Evolutionary conservation across 2,888 invertebrate genomes (phyloP).

Genomic region (Drosophila vallismaia): DNA sequence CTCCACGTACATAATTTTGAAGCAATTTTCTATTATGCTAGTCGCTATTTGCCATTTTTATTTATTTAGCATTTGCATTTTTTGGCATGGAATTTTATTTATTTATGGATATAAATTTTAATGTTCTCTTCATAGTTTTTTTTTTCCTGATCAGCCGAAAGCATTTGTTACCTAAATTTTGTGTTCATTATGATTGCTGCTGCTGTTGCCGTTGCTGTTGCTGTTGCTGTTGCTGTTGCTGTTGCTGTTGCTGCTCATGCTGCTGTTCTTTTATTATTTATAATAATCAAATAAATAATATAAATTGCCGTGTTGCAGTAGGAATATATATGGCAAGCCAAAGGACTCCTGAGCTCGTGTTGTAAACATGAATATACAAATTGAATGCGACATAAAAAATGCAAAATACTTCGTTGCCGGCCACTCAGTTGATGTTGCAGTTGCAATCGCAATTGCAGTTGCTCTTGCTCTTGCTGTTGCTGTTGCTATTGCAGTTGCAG

Average conservation of each 20-base stretch:
- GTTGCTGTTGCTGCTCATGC: no score
- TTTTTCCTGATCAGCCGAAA: background rate
- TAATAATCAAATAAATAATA: slow-evolving; percentile 40
- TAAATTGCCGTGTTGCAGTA: slow-evolving; percentile 26
- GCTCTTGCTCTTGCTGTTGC: no score
- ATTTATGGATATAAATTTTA: slow-evolving; percentile 16
- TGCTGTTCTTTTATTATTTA: slow-evolving; percentile 20
- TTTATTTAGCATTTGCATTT: slow-evolving; percentile 13
- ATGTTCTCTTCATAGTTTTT: background rate
- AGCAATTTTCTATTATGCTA: background rate
- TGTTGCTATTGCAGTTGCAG: slow-evolving; percentile 19
- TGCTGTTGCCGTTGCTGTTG: background rate
- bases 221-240: slow-evolving; percentile 11
- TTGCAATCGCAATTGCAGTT: slow-evolving; percentile 15
- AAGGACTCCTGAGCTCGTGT: slow-evolving; percentile 61
- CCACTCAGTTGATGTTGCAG: slow-evolving; percentile 31
- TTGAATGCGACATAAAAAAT: slow-evolving; percentile 62
- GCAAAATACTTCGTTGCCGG: slow-evolving; percentile 50
- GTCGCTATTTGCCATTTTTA: background rate
- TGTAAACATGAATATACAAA: slow-evolving; percentile 63
- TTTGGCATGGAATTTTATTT: slow-evolving; percentile 21
- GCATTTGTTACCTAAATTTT: background rate
- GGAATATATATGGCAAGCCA: slow-evolving; percentile 58
- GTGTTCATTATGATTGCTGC: background rate
- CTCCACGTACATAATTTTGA: no score